Base-by-base conservation (phyloP, 2,888 invertebrate species). In the Patella caerulea region DNA sequence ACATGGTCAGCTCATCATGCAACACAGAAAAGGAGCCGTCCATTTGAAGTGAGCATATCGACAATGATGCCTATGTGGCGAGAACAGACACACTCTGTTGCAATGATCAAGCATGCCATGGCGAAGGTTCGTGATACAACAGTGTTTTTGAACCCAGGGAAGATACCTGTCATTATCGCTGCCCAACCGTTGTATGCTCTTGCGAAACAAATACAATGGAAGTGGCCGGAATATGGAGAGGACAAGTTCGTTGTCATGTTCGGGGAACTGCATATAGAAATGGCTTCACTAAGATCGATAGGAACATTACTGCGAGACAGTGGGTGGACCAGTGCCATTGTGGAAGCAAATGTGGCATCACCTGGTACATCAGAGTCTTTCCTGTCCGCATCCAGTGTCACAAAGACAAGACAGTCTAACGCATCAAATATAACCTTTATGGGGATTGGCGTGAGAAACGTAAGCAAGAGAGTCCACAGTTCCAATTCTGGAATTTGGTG, bases 51-150 rank as follows among this genome's bases (percentile, higher is more conserved):
- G 77, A 3, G 34, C 74, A 17, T 29, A 5, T n/a, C 55, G 74
- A 53, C 34, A 52, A 12, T 17, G 14, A 53, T n/a, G n/a, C 19
- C 24, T 19, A 59, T 17, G 17, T 29, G 24, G 19, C 9, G 5
- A 52, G 9, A 70, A 11, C 14, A n/a, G 59, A 11, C 19, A 17
- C 52, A 34, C 72, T 34, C 74, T n/a, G n/a, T n/a, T n/a, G 71
- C 79, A 79, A 81, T 73, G 79, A 52, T 80, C 15, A 80, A 81
- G 73, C 74, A 74, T 79, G 78, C 53, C 3, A 79, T 79, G 75
- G 53, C 19, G 12, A 15, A 75, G 15, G 45, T 74, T 0, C 53
- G 15, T 17, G 19, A 74, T n/a, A 19, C 59, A 12, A 65, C 54
- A 17, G 52, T 59, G 3, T 12, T 69, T 45, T 55, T 77, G 7